Evolutionary conservation across 92 coral and sea anemone species (phyloP).

Genomic region (Blastomussa wellsi): DNA sequence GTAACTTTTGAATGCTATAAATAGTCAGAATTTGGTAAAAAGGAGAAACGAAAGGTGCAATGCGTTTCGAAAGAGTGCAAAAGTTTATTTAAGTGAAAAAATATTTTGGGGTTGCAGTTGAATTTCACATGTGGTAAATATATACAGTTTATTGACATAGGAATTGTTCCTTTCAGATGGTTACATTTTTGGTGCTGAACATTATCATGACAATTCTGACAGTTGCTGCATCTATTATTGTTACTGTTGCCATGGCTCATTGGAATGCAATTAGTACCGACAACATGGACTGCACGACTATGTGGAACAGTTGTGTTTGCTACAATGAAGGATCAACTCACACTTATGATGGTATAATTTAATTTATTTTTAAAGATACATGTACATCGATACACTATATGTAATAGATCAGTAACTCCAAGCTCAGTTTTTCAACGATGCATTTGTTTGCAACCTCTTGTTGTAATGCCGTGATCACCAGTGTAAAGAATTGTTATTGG

Average conservation of each 20-base stretch:
- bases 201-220: not conserved
- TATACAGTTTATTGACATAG: no score
- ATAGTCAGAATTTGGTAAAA: no score
- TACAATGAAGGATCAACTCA: not conserved
- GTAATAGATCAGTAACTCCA: no score
- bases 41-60: no score
- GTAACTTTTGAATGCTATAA: no score
- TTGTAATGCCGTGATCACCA: no score
- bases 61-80: no score
- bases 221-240: not conserved
- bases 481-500: no score
- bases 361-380: not conserved
- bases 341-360: not conserved
- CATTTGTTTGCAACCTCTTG: no score
- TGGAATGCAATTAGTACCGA: not conserved
- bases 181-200: constrained; percentile 5
- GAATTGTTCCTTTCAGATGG: not conserved
- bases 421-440: no score
- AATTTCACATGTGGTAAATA: no score
- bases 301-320: not conserved
- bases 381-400: not conserved
- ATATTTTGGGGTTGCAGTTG: not conserved
- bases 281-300: not conserved
- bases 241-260: not conserved
- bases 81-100: no score